Base-by-base conservation (phyloP, 2,888 invertebrate genomes). In the Hermaeophaga mercurialis region DNA sequence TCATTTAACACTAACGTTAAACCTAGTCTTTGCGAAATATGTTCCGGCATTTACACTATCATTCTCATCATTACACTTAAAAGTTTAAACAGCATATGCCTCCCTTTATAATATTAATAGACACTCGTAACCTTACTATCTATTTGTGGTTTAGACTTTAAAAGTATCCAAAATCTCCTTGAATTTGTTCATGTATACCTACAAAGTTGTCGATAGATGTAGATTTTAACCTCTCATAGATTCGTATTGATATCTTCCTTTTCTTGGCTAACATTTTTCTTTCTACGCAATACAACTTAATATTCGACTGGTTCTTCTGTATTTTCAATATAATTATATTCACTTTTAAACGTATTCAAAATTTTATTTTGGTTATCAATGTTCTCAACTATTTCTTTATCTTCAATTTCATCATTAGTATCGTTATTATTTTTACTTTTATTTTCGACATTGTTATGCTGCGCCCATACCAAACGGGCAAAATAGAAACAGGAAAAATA, bases 31-130 rank as follows among this genome's bases (percentile, higher is more conserved):
- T 39, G 39, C 18, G 39, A 6, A 6, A 6, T 24, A 8, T 18
- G 24, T 15, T 22, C 17, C 71, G n/a, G 68, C 65, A 5, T 71
- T 71, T 11, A 68, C 65, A 52, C 73, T 73, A 53, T 72, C 73
- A 36, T 72, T 74, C 45, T 77, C 76, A 1, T 71, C 70, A 38
- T 80, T 80, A 67, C 81, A 80, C 66, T 83, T 15, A 89, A 73
- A 9, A 89, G 74, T 66, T 84, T 84, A 66, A 86, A 88, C 14
- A 89, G 76, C 61, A 88, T 80, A 45, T 6, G 54, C 52, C 4
- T 50, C 56, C 2, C 38, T 44, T 19, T 49, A 38, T 24, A 24
- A 28, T 33, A 48, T 24, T 19, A 44, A n/a, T 0, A 26, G 1
- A 7, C 7, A 19, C 5, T 41, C 22, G 12, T 15, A 43, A 43